These are phyloP conservation scores for Atlantisia rogersi DNA, from an alignment of 2,113 vertebrate genomes.

Conservation along the genomic window DNA sequence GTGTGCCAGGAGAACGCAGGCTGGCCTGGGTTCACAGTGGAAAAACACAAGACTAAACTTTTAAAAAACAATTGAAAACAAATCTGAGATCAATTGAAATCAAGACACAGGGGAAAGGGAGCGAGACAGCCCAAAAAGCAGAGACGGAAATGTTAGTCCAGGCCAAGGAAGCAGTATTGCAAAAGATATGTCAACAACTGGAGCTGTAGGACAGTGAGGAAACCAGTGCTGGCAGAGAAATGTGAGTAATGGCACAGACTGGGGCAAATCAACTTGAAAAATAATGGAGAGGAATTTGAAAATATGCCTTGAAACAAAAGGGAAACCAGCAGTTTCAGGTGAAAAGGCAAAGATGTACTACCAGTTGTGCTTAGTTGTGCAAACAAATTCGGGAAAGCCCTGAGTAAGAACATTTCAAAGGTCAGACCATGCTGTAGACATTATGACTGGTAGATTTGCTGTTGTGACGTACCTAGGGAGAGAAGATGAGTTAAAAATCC, in stretches of 20 bases:
- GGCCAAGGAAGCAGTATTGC: neutral
- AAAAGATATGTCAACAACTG: neutral
- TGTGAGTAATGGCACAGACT: neutral
- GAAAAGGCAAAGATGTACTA: neutral
- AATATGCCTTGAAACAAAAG: neutral
- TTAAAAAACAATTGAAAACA: neutral
- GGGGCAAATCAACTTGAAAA: neutral
- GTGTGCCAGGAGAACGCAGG: neutral
- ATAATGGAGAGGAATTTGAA: neutral
- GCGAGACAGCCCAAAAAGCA: neutral
- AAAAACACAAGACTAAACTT: slow-evolving; percentile 10
- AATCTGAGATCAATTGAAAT: neutral
- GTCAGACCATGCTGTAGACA: neutral
- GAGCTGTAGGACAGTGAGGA: neutral
- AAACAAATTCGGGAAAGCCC: neutral
- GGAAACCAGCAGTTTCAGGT: neutral
- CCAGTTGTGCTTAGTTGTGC: neutral
- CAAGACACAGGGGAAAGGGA: neutral
- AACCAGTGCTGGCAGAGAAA: neutral
- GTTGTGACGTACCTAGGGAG: neutral
- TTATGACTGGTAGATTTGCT: neutral
- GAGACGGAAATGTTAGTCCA: neutral
- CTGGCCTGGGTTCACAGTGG: neutral
- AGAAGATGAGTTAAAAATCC: neutral
- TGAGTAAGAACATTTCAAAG: neutral